phyloP scores from a whole-genome alignment of 2,113 vertebrate genomes.

The Aspidoscelis tigris region DNA sequence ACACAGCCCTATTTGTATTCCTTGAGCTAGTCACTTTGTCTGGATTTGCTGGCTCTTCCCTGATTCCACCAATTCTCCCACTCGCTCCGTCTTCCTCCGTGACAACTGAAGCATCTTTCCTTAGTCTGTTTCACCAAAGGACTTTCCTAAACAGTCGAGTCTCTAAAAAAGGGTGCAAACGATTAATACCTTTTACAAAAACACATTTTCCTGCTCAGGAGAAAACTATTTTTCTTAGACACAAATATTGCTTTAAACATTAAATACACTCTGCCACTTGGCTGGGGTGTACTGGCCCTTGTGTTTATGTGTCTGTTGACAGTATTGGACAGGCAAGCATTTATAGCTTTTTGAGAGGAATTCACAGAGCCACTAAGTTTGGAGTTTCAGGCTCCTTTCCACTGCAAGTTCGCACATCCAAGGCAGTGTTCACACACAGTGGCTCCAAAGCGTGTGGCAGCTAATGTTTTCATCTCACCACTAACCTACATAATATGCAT shows the following conservation, averaged over 20 bases:
- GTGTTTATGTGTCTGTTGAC: background rate
- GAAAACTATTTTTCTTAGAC: background rate
- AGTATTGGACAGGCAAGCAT: too few relatives aligned
- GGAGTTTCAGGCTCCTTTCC: background rate
- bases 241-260: background rate
- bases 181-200: background rate
- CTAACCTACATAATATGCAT: too few relatives aligned
- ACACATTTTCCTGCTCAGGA: too few relatives aligned
- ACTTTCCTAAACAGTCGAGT: background rate
- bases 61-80: background rate
- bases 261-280: background rate
- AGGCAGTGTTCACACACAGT: too few relatives aligned
- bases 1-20: too few relatives aligned
- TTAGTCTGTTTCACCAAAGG: background rate
- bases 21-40: background rate
- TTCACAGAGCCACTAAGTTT: background rate
- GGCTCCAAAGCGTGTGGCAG: too few relatives aligned
- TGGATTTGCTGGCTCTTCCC: background rate
- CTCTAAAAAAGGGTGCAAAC: background rate
- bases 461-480: too few relatives aligned
- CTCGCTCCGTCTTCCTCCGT: background rate
- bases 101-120: background rate
- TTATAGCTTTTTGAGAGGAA: background rate
- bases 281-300: too few relatives aligned
- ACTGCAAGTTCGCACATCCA: too few relatives aligned